phyloP scores from a whole-genome alignment of 2,888 invertebrate species.

The Tetramorium bicarinatum region DNA sequence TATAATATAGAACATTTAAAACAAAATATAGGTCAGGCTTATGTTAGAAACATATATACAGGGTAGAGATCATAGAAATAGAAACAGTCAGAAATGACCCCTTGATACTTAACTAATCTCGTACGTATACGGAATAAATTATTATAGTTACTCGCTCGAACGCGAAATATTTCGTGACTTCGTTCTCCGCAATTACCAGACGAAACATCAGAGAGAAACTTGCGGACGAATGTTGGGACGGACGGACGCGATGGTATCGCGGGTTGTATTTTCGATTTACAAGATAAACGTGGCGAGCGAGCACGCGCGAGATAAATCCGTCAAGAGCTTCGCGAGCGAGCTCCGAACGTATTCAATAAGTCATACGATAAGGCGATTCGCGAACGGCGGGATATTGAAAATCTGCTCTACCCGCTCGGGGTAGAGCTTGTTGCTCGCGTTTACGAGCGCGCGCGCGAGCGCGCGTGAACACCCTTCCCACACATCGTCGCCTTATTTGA shows the following conservation, averaged over 20 bases:
- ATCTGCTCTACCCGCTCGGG: slow-evolving; percentile 58
- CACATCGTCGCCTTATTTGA: slow-evolving; percentile 48
- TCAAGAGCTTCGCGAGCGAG: slow-evolving; percentile 18
- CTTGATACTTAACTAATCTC: neutral
- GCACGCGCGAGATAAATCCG: slow-evolving; percentile 17
- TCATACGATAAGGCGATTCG: slow-evolving; percentile 61
- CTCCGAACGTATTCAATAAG: slow-evolving; percentile 55
- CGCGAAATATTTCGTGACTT: neutral
- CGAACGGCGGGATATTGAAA: slow-evolving; percentile 64
- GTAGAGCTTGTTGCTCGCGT: slow-evolving; percentile 22
- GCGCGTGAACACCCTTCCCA: slow-evolving; percentile 8
- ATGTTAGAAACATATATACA: neutral
- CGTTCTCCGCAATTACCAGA: neutral
- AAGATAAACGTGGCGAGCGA: neutral
- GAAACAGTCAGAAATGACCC: too few relatives aligned
- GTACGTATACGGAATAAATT: neutral
- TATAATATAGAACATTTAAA: neutral
- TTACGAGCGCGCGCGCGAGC: neutral
- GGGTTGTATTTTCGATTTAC: neutral
- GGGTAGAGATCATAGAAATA: neutral
- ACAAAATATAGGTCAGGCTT: neutral
- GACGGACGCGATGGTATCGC: neutral
- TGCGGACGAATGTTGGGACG: neutral
- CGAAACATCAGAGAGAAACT: neutral
- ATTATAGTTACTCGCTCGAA: neutral